A percentile compares a stretch with the other conserved stretches of the same genome.
phyloP scores from a whole-genome alignment of 2,797 vertebrate genomes.

The Etheostoma nigrum region DNA sequence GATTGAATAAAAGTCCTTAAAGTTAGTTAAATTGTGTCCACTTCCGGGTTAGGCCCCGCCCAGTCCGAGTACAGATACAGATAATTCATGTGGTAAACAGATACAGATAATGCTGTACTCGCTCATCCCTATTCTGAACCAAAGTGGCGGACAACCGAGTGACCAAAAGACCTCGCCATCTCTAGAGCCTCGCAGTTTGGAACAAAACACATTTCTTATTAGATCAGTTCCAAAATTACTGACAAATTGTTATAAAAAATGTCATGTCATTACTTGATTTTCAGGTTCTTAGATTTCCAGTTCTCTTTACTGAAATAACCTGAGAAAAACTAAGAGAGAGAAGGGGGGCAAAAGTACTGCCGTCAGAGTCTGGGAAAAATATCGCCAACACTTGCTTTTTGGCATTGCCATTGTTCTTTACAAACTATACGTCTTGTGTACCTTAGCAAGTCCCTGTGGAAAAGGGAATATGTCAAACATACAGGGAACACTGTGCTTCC shows the following conservation, averaged over 20 bases:
- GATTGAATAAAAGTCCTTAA: too few relatives aligned
- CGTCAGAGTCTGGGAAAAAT: constrained; percentile 19
- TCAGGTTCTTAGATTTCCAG: background rate
- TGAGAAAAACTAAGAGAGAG: background rate
- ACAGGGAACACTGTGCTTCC: constrained; percentile 56
- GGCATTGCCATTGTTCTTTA: constrained; percentile 60
- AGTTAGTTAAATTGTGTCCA: too few relatives aligned
- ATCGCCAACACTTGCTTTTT: constrained; percentile 37
- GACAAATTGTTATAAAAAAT: background rate
- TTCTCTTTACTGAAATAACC: constrained; percentile 13
- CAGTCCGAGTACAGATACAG: too few relatives aligned
- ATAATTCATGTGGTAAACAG: too few relatives aligned
- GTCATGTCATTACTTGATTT: background rate
- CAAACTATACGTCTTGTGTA: constrained; percentile 63
- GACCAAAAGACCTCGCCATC: background rate
- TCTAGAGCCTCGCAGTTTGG: background rate
- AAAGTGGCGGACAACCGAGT: background rate
- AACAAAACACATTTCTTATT: background rate
- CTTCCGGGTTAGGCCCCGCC: too few relatives aligned
- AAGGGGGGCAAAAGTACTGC: background rate
- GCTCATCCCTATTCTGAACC: background rate
- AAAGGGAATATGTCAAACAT: constrained; percentile 54
- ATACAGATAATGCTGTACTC: too few relatives aligned
- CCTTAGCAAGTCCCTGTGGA: constrained; percentile 48
- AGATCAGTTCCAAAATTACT: background rate